phyloP scores from a whole-genome alignment of 2,888 invertebrate genomes.

The Saturnia pavonia region DNA sequence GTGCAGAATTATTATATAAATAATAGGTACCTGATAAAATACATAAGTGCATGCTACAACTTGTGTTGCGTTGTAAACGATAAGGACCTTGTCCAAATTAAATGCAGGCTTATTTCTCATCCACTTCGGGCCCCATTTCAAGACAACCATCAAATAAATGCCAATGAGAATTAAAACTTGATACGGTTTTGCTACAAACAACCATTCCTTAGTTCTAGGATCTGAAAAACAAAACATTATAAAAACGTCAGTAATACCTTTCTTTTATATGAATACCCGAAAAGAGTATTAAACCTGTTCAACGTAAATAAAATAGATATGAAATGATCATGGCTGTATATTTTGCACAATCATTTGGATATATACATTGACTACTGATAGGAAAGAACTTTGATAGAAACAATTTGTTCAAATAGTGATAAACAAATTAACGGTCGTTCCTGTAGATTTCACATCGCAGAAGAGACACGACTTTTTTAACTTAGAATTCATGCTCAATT shows the following conservation, averaged over 20 bases:
- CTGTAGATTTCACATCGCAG: no score
- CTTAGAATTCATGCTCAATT: no score
- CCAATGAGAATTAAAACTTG: conserved; percentile 79
- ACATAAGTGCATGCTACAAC: conserved; percentile 80
- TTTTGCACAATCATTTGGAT: no score
- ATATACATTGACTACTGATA: no score
- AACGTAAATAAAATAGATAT: not conserved
- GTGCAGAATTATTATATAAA: no score
- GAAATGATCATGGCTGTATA: not conserved
- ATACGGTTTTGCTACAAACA: conserved; percentile 85
- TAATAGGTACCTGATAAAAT: conserved; percentile 69
- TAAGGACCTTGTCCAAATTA: conserved; percentile 84
- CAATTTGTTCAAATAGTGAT: no score
- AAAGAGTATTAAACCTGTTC: not conserved
- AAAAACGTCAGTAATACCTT: not conserved
- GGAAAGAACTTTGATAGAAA: no score
- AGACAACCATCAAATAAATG: conserved; percentile 86
- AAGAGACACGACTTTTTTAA: no score
- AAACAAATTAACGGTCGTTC: no score
- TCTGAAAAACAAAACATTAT: conserved; percentile 68
- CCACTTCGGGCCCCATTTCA: conserved; percentile 86
- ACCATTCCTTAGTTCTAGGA: conserved; percentile 84
- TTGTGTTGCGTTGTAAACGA: conserved; percentile 86
- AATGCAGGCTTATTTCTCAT: conserved; percentile 86
- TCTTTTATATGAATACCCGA: not conserved